Evolutionary conservation across 2,797 vertebrate genomes (phyloP).

Genomic region (Yasuhikotakia modesta): DNA sequence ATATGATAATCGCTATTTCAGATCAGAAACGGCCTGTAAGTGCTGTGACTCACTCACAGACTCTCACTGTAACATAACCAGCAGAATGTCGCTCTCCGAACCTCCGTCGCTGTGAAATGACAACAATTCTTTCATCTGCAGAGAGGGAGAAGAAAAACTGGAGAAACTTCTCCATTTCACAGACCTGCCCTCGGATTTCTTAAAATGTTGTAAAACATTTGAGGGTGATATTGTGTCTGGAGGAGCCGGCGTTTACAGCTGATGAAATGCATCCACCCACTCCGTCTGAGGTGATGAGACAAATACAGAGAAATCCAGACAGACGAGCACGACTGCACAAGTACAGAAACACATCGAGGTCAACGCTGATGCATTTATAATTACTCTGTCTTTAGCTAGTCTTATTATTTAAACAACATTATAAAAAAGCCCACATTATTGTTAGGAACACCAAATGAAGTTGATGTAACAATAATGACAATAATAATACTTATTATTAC

Average conservation of each 20-base stretch:
- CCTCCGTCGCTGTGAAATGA: conserved; percentile 11
- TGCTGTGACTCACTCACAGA: conserved; percentile 10
- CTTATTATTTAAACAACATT: background rate
- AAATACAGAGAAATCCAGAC: background rate
- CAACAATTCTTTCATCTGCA: conserved; percentile 13
- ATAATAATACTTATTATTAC: too few relatives aligned
- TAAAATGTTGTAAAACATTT: background rate
- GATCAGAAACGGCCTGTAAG: conserved; percentile 16
- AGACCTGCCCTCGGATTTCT: background rate
- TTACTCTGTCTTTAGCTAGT: background rate
- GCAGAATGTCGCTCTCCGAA: conserved; percentile 28
- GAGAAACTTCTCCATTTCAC: background rate
- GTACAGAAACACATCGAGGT: background rate
- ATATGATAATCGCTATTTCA: conserved; percentile 13
- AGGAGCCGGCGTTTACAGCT: background rate
- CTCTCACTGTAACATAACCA: conserved; percentile 28
- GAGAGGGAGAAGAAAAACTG: background rate
- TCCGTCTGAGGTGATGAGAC: conserved; percentile 1
- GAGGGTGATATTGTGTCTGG: background rate
- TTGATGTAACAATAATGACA: too few relatives aligned
- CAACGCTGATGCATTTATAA: conserved; percentile 4
- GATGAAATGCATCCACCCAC: conserved; percentile 5
- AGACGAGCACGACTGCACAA: conserved; percentile 2
- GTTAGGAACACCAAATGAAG: background rate
- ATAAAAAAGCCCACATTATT: background rate